phyloP scores from a whole-genome alignment of 2,888 invertebrate species.

The Argyra leucocephala region DNA sequence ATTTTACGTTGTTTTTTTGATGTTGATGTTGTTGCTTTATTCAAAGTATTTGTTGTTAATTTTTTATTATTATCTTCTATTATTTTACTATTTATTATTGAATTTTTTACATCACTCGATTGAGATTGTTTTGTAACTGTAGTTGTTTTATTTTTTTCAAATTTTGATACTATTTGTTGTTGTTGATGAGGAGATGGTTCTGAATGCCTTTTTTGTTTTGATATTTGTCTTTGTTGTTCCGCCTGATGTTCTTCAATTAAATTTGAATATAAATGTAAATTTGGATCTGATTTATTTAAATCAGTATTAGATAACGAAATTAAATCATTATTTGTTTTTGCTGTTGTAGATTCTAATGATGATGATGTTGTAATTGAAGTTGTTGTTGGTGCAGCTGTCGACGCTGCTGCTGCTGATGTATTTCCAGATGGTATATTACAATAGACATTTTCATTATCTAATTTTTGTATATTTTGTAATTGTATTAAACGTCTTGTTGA shows the following conservation, averaged over 20 bases:
- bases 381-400: not conserved
- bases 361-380: slow-evolving; percentile 2
- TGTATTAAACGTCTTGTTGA: slow-evolving; percentile 13
- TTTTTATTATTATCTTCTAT: not conserved
- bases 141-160: slow-evolving; percentile 13
- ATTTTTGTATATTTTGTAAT: slow-evolving; percentile 27
- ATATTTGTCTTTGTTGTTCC: slow-evolving; percentile 13
- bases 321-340: not conserved
- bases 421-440: slow-evolving; percentile 30
- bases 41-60: not conserved
- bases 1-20: slow-evolving; percentile 16
- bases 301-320: slow-evolving; percentile 17
- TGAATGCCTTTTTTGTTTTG: slow-evolving; percentile 23
- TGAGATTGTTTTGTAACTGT: slow-evolving; percentile 17
- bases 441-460: slow-evolving; percentile 41
- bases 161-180: slow-evolving; percentile 12
- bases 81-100: not conserved
- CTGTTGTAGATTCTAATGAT: not conserved
- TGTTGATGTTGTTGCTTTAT: slow-evolving; percentile 1
- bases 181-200: slow-evolving; percentile 19
- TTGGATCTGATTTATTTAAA: slow-evolving; percentile 30
- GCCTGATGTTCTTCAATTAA: slow-evolving; percentile 35
- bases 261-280: slow-evolving; percentile 42
- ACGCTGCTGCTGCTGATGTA: not conserved
- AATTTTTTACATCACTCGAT: slow-evolving; percentile 19